Conservation (phyloP, 1,140 invertebrate genomes). For the Anastrepha ludens region DNA sequence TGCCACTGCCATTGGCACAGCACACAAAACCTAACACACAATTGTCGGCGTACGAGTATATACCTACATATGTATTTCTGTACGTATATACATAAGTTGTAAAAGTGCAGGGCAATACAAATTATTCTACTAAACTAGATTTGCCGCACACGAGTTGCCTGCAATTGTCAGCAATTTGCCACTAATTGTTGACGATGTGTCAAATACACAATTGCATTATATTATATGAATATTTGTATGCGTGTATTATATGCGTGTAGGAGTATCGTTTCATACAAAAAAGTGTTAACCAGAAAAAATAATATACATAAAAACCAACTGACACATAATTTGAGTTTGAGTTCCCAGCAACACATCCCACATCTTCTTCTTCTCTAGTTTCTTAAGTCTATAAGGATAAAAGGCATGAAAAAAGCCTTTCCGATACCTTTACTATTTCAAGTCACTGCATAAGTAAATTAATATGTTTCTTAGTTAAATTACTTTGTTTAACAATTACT, state of each 20-base stretch:
- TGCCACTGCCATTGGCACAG: constrained; percentile 3
- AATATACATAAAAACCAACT: neutral
- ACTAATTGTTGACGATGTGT: constrained; percentile 13
- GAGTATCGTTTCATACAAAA: neutral
- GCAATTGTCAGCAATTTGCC: constrained; percentile 33
- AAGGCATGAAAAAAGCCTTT: too few relatives aligned
- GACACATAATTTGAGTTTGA: neutral
- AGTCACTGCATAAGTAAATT: too few relatives aligned
- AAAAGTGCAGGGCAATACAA: neutral
- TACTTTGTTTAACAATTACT: too few relatives aligned
- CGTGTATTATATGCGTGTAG: neutral
- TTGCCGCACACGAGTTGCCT: neutral
- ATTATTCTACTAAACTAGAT: constrained; percentile 55
- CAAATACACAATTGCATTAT: constrained; percentile 29
- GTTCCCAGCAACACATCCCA: too few relatives aligned
- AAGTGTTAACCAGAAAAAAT: neutral
- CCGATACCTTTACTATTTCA: too few relatives aligned
- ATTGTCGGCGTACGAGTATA: too few relatives aligned
- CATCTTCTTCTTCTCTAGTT: too few relatives aligned
- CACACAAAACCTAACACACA: neutral
- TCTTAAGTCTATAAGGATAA: too few relatives aligned
- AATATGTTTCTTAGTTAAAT: too few relatives aligned
- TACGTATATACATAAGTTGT: neutral
- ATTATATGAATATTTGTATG: neutral
- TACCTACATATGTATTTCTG: too few relatives aligned